Evolutionary conservation across 2,888 invertebrate genomes (phyloP).

Genomic region (Mesochorus sp.): DNA sequence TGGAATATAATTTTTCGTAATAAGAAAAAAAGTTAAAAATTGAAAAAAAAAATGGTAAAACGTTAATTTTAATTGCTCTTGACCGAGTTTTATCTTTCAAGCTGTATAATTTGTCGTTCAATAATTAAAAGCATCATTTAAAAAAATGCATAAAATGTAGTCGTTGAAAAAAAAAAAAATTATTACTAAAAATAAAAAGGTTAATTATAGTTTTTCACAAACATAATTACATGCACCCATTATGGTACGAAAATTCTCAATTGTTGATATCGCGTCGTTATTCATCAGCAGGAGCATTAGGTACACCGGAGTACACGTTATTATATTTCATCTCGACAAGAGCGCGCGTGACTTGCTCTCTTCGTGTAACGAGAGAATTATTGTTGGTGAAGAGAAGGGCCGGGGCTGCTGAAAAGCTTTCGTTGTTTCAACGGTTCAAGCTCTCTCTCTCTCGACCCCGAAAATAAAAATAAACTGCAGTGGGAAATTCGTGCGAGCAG

Average conservation of each 20-base stretch:
- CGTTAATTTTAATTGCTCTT: too few relatives aligned
- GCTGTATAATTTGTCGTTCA: too few relatives aligned
- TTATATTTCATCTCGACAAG: slow-evolving; percentile 31
- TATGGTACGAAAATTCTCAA: slow-evolving; percentile 26
- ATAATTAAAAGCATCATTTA: too few relatives aligned
- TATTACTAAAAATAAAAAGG: too few relatives aligned
- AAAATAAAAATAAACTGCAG: background rate
- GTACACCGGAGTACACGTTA: slow-evolving; percentile 28
- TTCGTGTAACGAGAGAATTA: slow-evolving; percentile 37
- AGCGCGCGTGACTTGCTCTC: slow-evolving; percentile 4
- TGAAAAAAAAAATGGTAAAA: too few relatives aligned
- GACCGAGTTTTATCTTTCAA: too few relatives aligned
- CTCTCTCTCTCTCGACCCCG: slow-evolving; percentile 46
- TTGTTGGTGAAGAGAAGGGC: slow-evolving; percentile 11
- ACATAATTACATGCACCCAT: too few relatives aligned
- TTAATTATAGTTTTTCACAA: too few relatives aligned
- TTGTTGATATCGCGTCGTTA: slow-evolving; percentile 21
- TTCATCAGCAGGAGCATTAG: slow-evolving; percentile 41
- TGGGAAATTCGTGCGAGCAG: background rate
- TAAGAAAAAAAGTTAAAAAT: too few relatives aligned
- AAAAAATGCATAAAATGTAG: too few relatives aligned
- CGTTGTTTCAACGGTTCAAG: slow-evolving; percentile 20
- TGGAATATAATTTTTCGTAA: too few relatives aligned
- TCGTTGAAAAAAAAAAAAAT: too few relatives aligned
- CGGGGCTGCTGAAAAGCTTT: slow-evolving; percentile 12